Evolutionary conservation across 2,888 invertebrate species (phyloP).

Genomic region (Chloroclystis v-ata): DNA sequence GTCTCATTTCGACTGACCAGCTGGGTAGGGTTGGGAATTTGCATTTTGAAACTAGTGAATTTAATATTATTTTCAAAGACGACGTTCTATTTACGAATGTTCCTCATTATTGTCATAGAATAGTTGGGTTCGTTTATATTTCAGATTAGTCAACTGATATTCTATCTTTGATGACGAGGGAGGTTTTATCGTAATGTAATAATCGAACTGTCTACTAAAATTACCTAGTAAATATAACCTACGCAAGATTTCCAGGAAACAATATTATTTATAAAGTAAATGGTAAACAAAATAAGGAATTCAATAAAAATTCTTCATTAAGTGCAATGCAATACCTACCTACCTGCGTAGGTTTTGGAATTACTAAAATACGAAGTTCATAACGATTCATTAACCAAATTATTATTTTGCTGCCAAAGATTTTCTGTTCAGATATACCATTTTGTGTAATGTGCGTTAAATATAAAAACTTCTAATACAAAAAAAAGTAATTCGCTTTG

Average conservation of each 20-base stretch:
- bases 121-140: too few species aligned
- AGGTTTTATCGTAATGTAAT: too few species aligned
- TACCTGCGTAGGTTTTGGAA: slow-evolving; percentile 12
- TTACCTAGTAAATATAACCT: too few species aligned
- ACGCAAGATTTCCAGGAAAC: too few species aligned
- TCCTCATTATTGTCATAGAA: not conserved
- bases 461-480: too few species aligned
- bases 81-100: not conserved
- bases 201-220: too few species aligned
- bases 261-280: too few species aligned
- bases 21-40: slow-evolving; percentile 4
- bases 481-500: too few species aligned
- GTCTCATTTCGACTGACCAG: not conserved
- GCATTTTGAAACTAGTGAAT: slow-evolving; percentile 1
- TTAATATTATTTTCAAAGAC: not conserved
- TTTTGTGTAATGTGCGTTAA: too few species aligned
- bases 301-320: slow-evolving; percentile 14
- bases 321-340: slow-evolving; percentile 12
- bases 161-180: too few species aligned
- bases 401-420: slow-evolving; percentile 10
- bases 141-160: too few species aligned
- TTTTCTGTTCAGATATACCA: not conserved
- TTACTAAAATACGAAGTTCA: slow-evolving; percentile 9
- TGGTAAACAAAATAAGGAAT: slow-evolving; percentile 3
- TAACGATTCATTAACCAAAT: slow-evolving; percentile 13